phyloP scores from a whole-genome alignment of 2,888 invertebrate genomes.

The Autographa gamma region DNA sequence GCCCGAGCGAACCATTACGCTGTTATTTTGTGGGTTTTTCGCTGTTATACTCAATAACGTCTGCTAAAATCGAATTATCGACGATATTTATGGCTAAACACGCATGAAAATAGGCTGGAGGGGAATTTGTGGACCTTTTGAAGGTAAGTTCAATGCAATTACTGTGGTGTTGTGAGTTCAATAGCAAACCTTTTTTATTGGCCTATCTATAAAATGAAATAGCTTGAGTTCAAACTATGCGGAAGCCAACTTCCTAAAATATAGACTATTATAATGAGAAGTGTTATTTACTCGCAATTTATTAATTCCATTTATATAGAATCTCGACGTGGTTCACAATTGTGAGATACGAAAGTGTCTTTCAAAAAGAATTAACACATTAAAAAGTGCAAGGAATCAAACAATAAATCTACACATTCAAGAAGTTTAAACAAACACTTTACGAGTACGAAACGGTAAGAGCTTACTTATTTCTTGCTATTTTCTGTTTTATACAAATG shows the following conservation, averaged over 20 bases:
- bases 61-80: slow-evolving; percentile 59
- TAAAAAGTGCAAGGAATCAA: background rate
- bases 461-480: slow-evolving; percentile 33
- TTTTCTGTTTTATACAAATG: slow-evolving; percentile 39
- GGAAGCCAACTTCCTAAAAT: too few species aligned
- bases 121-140: slow-evolving; percentile 32
- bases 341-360: too few species aligned
- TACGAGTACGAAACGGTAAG: slow-evolving; percentile 25
- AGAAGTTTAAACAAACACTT: slow-evolving; percentile 34
- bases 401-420: slow-evolving; percentile 9
- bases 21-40: slow-evolving; percentile 52
- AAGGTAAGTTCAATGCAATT: slow-evolving; percentile 34
- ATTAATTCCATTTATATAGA: background rate
- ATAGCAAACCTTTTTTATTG: background rate
- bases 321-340: too few species aligned
- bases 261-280: background rate
- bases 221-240: too few species aligned
- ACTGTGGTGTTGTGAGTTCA: background rate
- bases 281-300: too few species aligned
- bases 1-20: slow-evolving; percentile 50
- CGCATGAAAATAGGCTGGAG: slow-evolving; percentile 32
- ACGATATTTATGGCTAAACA: slow-evolving; percentile 54
- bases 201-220: background rate
- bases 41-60: slow-evolving; percentile 55
- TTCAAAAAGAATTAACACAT: background rate